Base-by-base conservation (phyloP, 2,888 invertebrate genomes). In the Eupithecia inturbata region DNA sequence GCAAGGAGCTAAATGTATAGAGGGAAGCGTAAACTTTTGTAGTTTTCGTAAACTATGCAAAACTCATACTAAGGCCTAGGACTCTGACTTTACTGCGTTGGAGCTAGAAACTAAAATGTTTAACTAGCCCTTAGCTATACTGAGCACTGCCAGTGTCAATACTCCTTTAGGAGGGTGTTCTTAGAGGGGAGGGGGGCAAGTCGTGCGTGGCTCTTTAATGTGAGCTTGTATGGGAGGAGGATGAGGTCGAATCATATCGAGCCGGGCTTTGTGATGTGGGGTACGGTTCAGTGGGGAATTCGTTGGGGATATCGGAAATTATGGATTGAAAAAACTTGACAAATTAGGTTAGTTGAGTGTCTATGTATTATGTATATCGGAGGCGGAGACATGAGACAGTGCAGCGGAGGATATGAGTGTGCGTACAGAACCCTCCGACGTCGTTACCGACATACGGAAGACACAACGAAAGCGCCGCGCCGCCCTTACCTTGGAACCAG, bases 191-290 rank as follows among this genome's bases (percentile, higher is more conserved):
- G 57, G 26, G 57, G 57, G 57, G 53, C 12, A 22, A 57, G 57
- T 53, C 57, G 57, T 57, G 57, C 57, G 57, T 12, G 57, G 53
- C 26, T 5, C 26, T 26, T 57, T 57, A 26, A 57, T 57, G 57
- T 14, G 26, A 57, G 57, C 26, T 36, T 26, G 57, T 57, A 26
- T 57, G 57, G 10, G 57, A 22, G 22, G 12, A 26, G 57, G 57
- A 57, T 57, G 57, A 57, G 53, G 57, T 12, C 57, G 57, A 10
- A 57, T 57, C 26, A 57, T 57, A 57, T 26, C 57, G 57, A 57
- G 49, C n/a, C 41, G 53, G 57, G 14, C 57, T 57, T 57, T 57
- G 22, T 57, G 26, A 22, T 12, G 53, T 12, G 53, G 53, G n/a
- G 53, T 2, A 10, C 57, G 12, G 57, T 0, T 3, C 10, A 26